Percentiles rank a stretch among this genome's conserved stretches.
Evolutionary conservation across 2,113 vertebrate genomes (phyloP).

Genomic region (Cynocephalus volans): DNA sequence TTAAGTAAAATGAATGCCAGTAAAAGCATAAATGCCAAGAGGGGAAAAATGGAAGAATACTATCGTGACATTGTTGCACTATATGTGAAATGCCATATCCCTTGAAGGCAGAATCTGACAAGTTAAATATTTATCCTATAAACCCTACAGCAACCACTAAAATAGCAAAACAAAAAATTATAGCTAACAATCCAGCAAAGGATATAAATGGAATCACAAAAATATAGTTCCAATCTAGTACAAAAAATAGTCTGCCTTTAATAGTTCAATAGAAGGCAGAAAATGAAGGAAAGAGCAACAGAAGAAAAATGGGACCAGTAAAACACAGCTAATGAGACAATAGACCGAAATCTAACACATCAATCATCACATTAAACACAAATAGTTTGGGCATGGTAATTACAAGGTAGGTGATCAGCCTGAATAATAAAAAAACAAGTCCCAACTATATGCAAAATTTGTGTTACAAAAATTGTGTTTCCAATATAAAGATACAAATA

Average conservation of each 20-base stretch:
- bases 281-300: not conserved
- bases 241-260: not conserved
- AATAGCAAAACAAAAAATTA: constrained; percentile 25
- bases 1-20: not conserved
- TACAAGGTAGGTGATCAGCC: not conserved
- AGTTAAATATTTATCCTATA: not conserved
- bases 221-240: not conserved
- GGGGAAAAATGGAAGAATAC: not conserved
- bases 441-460: not conserved
- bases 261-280: not conserved
- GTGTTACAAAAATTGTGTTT: not conserved
- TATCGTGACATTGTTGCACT: not conserved
- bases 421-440: not conserved
- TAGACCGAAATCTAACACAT: not conserved
- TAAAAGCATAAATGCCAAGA: not conserved
- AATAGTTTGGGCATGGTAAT: not conserved
- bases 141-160: not conserved
- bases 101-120: not conserved
- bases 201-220: not conserved
- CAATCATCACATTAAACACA: not conserved
- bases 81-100: not conserved
- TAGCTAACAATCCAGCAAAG: not conserved
- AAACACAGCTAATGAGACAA: not conserved
- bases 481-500: constrained; percentile 37
- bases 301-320: not conserved